These are phyloP conservation scores for Hylaeus volcanicus DNA, from an alignment of 1,140 invertebrate genomes.

Conservation along the genomic window DNA sequence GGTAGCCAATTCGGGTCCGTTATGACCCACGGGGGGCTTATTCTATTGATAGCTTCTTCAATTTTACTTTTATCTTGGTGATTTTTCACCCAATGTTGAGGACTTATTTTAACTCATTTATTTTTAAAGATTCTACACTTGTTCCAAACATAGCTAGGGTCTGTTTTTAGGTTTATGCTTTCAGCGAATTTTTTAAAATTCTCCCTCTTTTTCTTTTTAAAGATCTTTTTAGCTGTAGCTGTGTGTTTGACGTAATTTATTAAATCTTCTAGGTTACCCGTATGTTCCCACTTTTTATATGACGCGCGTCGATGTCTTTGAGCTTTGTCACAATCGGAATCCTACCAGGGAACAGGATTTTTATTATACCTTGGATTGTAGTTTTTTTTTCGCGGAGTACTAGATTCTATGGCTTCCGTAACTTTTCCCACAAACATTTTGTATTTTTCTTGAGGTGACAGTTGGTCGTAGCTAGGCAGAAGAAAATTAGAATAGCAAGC, in stretches of 20 bases:
- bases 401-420: neutral
- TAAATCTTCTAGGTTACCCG: neutral
- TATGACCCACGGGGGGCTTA: neutral
- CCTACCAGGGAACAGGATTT: conserved; percentile 14
- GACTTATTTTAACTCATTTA: conserved; percentile 13
- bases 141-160: conserved; percentile 38
- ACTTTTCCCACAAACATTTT: neutral
- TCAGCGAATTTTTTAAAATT: conserved; percentile 23
- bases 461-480: neutral
- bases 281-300: conserved; percentile 16
- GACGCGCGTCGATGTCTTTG: neutral
- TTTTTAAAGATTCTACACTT: conserved; percentile 51
- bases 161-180: neutral
- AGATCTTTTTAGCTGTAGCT: neutral
- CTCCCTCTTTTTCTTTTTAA: conserved; percentile 1
- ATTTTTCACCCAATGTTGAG: neutral
- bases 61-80: neutral
- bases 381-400: neutral
- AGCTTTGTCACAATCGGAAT: neutral
- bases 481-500: neutral
- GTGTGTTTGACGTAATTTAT: neutral
- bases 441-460: neutral
- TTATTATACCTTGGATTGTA: neutral
- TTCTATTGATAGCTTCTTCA: neutral
- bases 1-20: conserved; percentile 20